Evolutionary conservation across 2,888 invertebrate species (phyloP), one percentile per base, ranked within the genome.

Genomic region (Drosophila formosana): DNA sequence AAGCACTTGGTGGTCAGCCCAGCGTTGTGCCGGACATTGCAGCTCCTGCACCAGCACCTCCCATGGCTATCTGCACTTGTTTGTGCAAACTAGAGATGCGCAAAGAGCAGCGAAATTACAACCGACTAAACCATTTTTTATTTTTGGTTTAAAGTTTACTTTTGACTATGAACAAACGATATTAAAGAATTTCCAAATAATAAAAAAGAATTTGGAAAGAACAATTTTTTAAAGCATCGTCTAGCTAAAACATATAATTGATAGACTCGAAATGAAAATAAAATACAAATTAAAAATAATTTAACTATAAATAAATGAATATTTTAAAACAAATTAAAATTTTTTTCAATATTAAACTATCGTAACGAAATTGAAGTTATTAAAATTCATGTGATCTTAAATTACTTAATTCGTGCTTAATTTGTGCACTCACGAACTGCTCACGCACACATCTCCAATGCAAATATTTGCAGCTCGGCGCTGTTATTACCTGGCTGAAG

Each of bases 401-500:
- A 7, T 6, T 7, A 3, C 39, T 7, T 41, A 3, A 4, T 13
- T 3, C 11, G n/a, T 8, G 13, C 41, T 18, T 18, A 1, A 18
- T 18, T 18, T 18, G 0, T 18, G 18, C 18, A 18, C 18, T 39
- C 41, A 39, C 50, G 32, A 49, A 18, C 7, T 2, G 4, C 23
- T 64, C 82, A 85, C 80, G 77, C 13, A 4, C 28, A 7, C 82
- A 52, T 43, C 72, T 57, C 81, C 43, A 52, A 53, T 51, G 71
- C 13, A 69, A 78, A 78, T 83, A 78, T 76, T 83, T 72, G 57
- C 60, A 52, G 34, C 5, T 63, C 13, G 51, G 60, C 53, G 55
- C 69, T 78, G 66, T 86, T 80, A 80, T 80, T 86, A 83, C 87
- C 81, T 82, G 72, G 26, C 58, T 66, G 63, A 32, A 37, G 41